Conservation (phyloP, 2,888 invertebrate genomes). For the Ferrisia virgata region DNA sequence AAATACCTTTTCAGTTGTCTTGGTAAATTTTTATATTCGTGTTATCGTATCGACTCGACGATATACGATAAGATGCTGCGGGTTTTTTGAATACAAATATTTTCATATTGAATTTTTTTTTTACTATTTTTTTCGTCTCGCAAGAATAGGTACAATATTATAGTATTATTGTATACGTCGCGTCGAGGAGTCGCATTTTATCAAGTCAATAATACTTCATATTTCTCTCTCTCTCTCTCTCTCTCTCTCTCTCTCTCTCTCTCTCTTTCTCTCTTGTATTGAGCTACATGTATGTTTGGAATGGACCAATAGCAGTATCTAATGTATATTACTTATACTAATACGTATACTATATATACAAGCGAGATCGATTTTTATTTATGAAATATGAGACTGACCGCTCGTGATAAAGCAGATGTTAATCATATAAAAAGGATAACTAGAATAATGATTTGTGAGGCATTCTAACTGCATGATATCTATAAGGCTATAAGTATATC, state of each 20-base stretch:
- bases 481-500: background rate
- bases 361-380: constrained; percentile 8
- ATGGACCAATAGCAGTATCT: too few relatives aligned
- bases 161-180: background rate
- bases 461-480: constrained; percentile 25
- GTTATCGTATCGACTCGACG: background rate
- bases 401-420: constrained; percentile 30
- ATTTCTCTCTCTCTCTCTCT: background rate
- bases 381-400: constrained; percentile 31
- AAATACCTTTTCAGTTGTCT: background rate
- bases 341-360: background rate
- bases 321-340: background rate
- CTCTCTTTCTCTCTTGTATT: too few relatives aligned
- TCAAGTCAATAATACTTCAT: background rate
- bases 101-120: background rate
- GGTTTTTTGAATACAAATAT: constrained; percentile 1
- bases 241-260: too few relatives aligned
- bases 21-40: background rate
- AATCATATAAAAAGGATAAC: constrained; percentile 28
- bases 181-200: background rate
- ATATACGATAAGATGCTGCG: background rate
- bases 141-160: background rate
- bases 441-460: constrained; percentile 32
- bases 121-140: too few relatives aligned
- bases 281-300: too few relatives aligned